These are phyloP conservation scores for Drosophila albomicans DNA, from an alignment of 1,140 invertebrate species.

Conservation along the genomic window DNA sequence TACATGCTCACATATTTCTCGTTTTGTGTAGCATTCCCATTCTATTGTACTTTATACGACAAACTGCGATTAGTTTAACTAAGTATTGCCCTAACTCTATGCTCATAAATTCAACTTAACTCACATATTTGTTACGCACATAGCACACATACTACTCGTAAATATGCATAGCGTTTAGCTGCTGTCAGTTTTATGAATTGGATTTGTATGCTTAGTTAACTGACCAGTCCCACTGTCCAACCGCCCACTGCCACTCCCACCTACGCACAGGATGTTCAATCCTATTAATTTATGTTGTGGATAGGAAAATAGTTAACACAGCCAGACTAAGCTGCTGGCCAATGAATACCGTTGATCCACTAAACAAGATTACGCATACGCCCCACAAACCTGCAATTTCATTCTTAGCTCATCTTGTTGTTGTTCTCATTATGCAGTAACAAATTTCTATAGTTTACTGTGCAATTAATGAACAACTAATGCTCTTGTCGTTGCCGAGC, in stretches of 20 bases:
- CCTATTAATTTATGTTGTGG: slow-evolving; percentile 64
- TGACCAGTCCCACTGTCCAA: slow-evolving; percentile 17
- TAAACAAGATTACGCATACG: slow-evolving; percentile 71
- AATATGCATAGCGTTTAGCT: slow-evolving; percentile 52
- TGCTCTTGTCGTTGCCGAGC: slow-evolving; percentile 44
- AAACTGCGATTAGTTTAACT: slow-evolving; percentile 13
- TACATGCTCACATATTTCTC: background rate
- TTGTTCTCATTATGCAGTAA: slow-evolving; percentile 37
- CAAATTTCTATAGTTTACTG: slow-evolving; percentile 45
- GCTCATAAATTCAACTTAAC: slow-evolving; percentile 51
- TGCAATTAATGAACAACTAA: slow-evolving; percentile 72
- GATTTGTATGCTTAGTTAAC: slow-evolving; percentile 52
- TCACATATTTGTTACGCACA: background rate
- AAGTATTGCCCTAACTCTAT: background rate
- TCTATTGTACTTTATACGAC: no score
- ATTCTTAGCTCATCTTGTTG: slow-evolving; percentile 21
- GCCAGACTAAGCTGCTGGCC: slow-evolving; percentile 32
- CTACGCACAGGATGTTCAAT: slow-evolving; percentile 17
- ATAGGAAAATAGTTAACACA: slow-evolving; percentile 54
- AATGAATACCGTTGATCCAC: slow-evolving; percentile 52
- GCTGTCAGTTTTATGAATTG: slow-evolving; percentile 52
- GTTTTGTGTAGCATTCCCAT: background rate
- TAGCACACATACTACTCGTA: slow-evolving; percentile 39
- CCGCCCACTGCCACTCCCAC: background rate
- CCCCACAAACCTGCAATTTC: background rate